Conservation (phyloP, 2,888 invertebrate genomes). For the Polyommatus icarus region DNA sequence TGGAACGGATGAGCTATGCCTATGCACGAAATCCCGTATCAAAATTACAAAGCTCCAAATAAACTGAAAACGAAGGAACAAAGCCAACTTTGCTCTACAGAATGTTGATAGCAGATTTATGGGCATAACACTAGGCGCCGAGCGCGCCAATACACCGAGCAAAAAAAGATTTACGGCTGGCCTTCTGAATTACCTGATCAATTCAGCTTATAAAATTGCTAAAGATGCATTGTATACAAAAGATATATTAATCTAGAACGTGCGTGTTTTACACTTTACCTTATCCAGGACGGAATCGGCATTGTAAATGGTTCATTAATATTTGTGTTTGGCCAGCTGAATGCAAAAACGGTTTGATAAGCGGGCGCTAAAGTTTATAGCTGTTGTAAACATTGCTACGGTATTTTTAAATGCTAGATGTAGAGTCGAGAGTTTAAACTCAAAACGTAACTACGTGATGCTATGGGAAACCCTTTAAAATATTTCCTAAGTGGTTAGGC, state of each 20-base stretch:
- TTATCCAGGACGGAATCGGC: conserved; percentile 22
- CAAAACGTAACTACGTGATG: neutral
- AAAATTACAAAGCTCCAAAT: neutral
- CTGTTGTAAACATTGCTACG: neutral
- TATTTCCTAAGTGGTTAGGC: no score
- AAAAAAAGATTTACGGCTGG: conserved; percentile 10
- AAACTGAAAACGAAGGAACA: neutral
- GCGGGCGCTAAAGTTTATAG: neutral
- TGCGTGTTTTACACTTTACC: conserved; percentile 5
- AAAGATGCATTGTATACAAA: conserved; percentile 18
- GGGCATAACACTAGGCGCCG: conserved; percentile 11
- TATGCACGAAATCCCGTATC: neutral
- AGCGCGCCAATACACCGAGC: neutral
- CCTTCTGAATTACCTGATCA: neutral
- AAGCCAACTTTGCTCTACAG: neutral
- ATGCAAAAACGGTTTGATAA: conserved; percentile 13
- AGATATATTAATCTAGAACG: conserved; percentile 23
- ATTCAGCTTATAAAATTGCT: conserved; percentile 17
- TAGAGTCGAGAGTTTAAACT: neutral
- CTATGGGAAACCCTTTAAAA: no score
- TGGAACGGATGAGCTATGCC: neutral
- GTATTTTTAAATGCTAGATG: neutral
- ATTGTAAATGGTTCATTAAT: conserved; percentile 20
- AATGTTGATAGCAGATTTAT: neutral
- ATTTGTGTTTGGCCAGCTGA: neutral